Evolutionary conservation across 2,888 invertebrate genomes (phyloP).

Genomic region (Gnatocerus cornutus): DNA sequence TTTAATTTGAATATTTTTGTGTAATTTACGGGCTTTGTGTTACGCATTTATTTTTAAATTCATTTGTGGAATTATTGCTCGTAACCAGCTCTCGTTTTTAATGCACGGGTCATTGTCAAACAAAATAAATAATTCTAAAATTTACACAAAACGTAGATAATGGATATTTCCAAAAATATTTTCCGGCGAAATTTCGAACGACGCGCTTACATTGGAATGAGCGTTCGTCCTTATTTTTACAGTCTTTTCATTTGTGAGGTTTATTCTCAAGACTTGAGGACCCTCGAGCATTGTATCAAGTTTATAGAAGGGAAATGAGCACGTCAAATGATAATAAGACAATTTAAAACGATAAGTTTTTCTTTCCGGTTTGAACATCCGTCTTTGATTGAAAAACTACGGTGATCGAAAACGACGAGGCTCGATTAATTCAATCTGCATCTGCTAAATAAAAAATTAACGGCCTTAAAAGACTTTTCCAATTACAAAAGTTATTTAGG

Average conservation of each 20-base stretch:
- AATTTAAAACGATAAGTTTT: constrained; percentile 22
- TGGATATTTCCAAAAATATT: not conserved
- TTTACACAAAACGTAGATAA: not conserved
- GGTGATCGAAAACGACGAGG: constrained; percentile 14
- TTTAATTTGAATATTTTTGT: constrained; percentile 1
- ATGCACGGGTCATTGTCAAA: constrained; percentile 12
- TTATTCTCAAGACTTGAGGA: constrained; percentile 21
- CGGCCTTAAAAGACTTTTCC: constrained; percentile 34
- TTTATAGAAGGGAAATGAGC: constrained; percentile 32
- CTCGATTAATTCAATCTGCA: constrained; percentile 16
- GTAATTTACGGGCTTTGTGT: not conserved
- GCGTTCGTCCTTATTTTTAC: constrained; percentile 14
- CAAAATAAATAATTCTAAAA: constrained; percentile 1
- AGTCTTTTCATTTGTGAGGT: constrained; percentile 14
- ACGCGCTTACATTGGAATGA: constrained; percentile 12
- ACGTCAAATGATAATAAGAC: constrained; percentile 25
- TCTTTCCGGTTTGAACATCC: constrained; percentile 17
- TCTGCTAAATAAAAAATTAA: constrained; percentile 30
- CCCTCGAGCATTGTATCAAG: constrained; percentile 27
- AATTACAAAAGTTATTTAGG: constrained; percentile 41
- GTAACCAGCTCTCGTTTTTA: constrained; percentile 15
- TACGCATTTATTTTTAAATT: not conserved
- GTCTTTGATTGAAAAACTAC: constrained; percentile 22
- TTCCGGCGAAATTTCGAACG: not conserved
- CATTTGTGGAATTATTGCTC: constrained; percentile 6